Evolutionary conservation across 2,797 vertebrate genomes (phyloP).

Genomic region (Takifugu rubripes): DNA sequence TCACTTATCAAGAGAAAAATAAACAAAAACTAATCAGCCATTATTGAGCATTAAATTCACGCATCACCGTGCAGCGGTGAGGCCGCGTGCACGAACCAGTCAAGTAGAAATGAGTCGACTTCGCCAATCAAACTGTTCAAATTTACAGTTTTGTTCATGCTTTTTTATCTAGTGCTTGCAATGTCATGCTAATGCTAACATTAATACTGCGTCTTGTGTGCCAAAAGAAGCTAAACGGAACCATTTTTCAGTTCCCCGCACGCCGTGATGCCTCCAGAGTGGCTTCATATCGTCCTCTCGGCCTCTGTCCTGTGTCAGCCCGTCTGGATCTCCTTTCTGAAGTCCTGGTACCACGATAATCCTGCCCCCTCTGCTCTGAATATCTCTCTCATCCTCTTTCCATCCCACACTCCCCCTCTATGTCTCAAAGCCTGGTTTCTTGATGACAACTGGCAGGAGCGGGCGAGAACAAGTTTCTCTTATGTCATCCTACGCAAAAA

Average conservation of each 20-base stretch:
- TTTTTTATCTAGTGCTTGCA: no score
- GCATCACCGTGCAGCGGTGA: background rate
- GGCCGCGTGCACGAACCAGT: background rate
- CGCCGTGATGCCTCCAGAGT: conserved; percentile 28
- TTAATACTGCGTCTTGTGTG: no score
- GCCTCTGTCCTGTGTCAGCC: conserved; percentile 42
- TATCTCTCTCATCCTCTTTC: conserved; percentile 68
- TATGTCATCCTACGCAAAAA: conserved; percentile 61
- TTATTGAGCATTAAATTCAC: background rate
- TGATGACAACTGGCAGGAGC: conserved; percentile 62
- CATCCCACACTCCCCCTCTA: conserved; percentile 63
- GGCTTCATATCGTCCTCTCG: conserved; percentile 20
- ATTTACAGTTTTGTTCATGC: no score
- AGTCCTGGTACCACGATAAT: conserved; percentile 58
- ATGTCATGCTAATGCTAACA: no score
- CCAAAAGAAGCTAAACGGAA: no score
- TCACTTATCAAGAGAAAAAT: background rate
- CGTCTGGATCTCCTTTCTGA: conserved; percentile 59
- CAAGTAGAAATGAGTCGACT: background rate
- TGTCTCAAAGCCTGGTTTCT: conserved; percentile 62
- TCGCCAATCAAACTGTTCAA: background rate
- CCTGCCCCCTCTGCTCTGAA: conserved; percentile 49
- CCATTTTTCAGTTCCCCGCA: background rate
- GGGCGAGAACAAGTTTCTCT: conserved; percentile 58
- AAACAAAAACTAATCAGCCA: background rate